Evolutionary conservation across 2,888 invertebrate genomes (phyloP).

Genomic region (Diogma glabrata): DNA sequence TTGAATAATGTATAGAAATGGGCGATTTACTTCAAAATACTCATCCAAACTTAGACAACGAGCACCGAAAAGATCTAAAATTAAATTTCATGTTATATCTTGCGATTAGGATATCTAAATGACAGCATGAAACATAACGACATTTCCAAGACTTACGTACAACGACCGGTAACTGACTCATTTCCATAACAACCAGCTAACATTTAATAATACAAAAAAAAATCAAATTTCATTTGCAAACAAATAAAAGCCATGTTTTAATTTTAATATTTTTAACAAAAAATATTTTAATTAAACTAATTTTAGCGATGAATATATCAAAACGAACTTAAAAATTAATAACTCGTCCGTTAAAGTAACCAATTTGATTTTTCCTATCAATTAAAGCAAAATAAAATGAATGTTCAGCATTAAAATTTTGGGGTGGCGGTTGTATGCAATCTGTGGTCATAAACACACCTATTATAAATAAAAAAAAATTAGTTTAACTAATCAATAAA

Average conservation of each 20-base stretch:
- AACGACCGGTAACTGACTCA: too few relatives aligned
- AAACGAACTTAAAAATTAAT: background rate
- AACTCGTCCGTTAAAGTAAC: background rate
- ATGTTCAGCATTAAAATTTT: conserved; percentile 5
- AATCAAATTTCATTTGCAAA: too few relatives aligned
- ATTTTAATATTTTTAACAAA: background rate
- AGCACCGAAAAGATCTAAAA: too few relatives aligned
- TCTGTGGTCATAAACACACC: too few relatives aligned
- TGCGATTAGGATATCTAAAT: too few relatives aligned
- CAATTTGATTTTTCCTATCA: background rate
- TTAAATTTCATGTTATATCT: too few relatives aligned
- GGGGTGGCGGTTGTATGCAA: background rate
- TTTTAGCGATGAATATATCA: background rate
- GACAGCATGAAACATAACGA: too few relatives aligned
- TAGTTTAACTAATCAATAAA: background rate
- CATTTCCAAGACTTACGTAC: too few relatives aligned
- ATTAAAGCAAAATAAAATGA: conserved; percentile 2
- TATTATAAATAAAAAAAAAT: too few relatives aligned
- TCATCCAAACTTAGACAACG: background rate
- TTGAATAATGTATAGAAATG: conserved; percentile 7
- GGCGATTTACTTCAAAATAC: conserved; percentile 5
- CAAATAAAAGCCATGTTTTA: background rate
- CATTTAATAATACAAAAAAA: too few relatives aligned
- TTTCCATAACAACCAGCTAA: too few relatives aligned
- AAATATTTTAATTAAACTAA: background rate